Conservation (phyloP, 2,113 vertebrate genomes). For the Lipophrys pholis region DNA sequence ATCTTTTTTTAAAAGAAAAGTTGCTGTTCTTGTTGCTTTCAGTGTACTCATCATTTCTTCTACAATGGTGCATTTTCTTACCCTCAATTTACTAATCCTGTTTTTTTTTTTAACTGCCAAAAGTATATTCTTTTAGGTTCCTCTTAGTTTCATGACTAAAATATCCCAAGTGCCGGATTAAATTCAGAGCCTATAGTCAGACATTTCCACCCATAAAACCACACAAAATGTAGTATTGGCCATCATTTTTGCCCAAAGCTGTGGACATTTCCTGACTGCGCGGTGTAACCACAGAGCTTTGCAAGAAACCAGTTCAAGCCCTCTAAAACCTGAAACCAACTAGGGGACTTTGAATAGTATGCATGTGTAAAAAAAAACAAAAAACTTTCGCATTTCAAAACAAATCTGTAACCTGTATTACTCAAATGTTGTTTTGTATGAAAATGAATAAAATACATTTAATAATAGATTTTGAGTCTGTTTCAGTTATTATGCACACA, state of each 20-base stretch:
- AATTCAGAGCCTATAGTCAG: slow-evolving; percentile 74
- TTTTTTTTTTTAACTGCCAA: slow-evolving; percentile 43
- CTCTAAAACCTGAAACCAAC: slow-evolving; percentile 3
- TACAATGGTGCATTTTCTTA: slow-evolving; percentile 22
- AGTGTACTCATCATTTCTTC: slow-evolving; percentile 73
- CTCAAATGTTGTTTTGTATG: slow-evolving; percentile 77
- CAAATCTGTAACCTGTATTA: slow-evolving; percentile 72
- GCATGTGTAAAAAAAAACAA: slow-evolving; percentile 32
- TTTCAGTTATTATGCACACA: neutral
- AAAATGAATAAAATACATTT: slow-evolving; percentile 71
- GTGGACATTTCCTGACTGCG: slow-evolving; percentile 73
- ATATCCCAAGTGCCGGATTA: slow-evolving; percentile 26
- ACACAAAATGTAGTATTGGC: slow-evolving; percentile 51
- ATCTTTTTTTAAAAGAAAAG: slow-evolving; percentile 42
- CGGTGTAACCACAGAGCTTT: slow-evolving; percentile 53
- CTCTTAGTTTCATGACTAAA: slow-evolving; percentile 72
- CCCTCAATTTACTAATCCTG: slow-evolving; percentile 34
- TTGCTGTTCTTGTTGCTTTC: slow-evolving; percentile 69
- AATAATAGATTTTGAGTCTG: neutral
- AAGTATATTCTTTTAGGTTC: slow-evolving; percentile 60
- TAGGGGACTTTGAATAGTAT: slow-evolving; percentile 38
- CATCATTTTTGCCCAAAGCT: slow-evolving; percentile 39
- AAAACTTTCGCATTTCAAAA: slow-evolving; percentile 79
- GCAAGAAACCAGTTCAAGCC: slow-evolving; percentile 23
- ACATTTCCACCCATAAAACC: slow-evolving; percentile 82